phyloP scores from a whole-genome alignment of 1,140 invertebrate species.

The Drosophila equinoxialis region DNA sequence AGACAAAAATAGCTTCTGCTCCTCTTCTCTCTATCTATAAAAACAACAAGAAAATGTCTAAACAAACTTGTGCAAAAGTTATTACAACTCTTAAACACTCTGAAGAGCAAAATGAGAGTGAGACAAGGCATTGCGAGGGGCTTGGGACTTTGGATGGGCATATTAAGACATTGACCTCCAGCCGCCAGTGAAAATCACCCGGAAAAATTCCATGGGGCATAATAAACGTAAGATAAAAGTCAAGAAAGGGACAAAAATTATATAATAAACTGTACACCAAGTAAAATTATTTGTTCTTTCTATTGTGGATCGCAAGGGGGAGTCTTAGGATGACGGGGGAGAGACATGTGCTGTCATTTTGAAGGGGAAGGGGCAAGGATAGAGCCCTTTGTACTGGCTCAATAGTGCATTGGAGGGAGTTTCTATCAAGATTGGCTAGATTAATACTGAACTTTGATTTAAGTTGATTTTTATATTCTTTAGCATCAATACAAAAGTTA shows the following conservation, averaged over 20 bases:
- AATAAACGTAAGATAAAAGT: slow-evolving; percentile 82
- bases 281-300: slow-evolving; percentile 68
- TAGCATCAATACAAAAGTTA: no score
- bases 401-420: not conserved
- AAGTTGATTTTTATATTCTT: not conserved
- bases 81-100: slow-evolving; percentile 66
- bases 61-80: slow-evolving; percentile 72
- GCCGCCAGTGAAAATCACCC: slow-evolving; percentile 59
- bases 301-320: not conserved
- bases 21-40: slow-evolving; percentile 28
- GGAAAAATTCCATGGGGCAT: slow-evolving; percentile 78
- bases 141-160: slow-evolving; percentile 3
- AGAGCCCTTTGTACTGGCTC: not conserved
- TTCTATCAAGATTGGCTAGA: not conserved
- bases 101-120: slow-evolving; percentile 8
- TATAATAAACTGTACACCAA: slow-evolving; percentile 79
- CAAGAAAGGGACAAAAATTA: slow-evolving; percentile 81
- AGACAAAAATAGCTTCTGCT: not conserved
- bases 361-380: not conserved
- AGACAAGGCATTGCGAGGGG: not conserved
- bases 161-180: slow-evolving; percentile 67
- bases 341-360: slow-evolving; percentile 4
- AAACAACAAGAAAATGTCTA: slow-evolving; percentile 55
- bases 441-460: not conserved
- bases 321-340: not conserved